phyloP scores from a whole-genome alignment of 2,113 vertebrate genomes.

The Egretta garzetta region DNA sequence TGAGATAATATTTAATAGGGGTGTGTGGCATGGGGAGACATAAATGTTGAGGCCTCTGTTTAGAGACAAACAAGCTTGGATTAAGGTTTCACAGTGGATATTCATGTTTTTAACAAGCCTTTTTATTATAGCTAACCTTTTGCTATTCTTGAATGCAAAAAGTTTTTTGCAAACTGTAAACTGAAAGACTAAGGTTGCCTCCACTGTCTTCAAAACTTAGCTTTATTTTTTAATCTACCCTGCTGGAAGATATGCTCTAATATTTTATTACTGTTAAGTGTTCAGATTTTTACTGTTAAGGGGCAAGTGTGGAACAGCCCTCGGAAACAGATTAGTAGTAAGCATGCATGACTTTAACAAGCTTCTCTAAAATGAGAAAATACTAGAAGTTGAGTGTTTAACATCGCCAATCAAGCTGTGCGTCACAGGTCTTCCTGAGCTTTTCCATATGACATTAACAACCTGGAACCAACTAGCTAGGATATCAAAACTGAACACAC shows the following conservation, averaged over 20 bases:
- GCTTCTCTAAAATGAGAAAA: background rate
- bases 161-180: background rate
- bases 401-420: background rate
- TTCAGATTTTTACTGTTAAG: background rate
- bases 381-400: background rate
- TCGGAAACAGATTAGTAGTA: background rate
- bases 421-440: background rate
- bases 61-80: background rate
- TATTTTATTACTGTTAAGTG: background rate
- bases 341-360: background rate
- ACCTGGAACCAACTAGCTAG: background rate
- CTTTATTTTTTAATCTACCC: background rate
- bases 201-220: background rate
- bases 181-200: background rate
- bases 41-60: background rate
- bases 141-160: background rate
- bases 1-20: background rate
- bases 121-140: background rate
- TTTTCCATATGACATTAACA: background rate
- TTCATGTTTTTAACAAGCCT: background rate
- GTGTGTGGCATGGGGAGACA: background rate
- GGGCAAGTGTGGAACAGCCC: background rate
- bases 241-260: background rate
- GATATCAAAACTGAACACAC: background rate
- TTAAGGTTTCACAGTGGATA: background rate